Conservation (phyloP, 2,888 invertebrate species). For the Sinohyriopsis cumingii region DNA sequence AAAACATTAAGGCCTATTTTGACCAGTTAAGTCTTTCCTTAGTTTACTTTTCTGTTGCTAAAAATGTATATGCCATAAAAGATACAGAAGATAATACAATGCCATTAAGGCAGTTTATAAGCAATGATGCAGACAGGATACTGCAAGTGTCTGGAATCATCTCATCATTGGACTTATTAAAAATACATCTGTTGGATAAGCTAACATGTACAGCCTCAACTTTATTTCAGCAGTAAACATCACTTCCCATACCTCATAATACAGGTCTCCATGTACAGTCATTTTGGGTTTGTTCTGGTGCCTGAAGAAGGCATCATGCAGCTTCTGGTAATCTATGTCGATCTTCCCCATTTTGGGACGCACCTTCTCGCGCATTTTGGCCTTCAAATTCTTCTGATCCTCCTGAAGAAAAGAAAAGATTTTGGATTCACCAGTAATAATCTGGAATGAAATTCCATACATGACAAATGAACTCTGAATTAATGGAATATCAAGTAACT, state of each 20-base stretch:
- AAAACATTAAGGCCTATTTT: too few species aligned
- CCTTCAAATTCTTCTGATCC: constrained; percentile 78
- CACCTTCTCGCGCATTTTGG: constrained; percentile 97
- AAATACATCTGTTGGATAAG: too few species aligned
- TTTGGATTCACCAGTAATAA: neutral
- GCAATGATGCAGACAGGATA: too few species aligned
- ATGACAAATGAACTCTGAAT: neutral
- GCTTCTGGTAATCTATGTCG: constrained; percentile 99
- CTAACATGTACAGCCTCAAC: too few species aligned
- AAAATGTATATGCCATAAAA: too few species aligned
- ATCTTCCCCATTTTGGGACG: constrained; percentile 99
- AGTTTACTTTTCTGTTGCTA: too few species aligned
- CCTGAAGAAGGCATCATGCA: constrained; percentile 99
- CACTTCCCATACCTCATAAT: constrained; percentile 82
- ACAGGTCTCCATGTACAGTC: constrained; percentile 98
- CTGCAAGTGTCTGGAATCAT: too few species aligned
- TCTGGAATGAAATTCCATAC: neutral
- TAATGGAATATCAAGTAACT: neutral
- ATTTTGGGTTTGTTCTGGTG: constrained; percentile 99
- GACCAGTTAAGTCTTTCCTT: too few species aligned
- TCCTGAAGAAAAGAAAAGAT: constrained; percentile 54
- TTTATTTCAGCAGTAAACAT: too few species aligned
- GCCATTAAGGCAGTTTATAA: too few species aligned
- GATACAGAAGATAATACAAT: too few species aligned
- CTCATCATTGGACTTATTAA: too few species aligned